Percentiles rank a stretch among this genome's conserved stretches.
These are phyloP conservation scores for Lineus longissimus DNA, from an alignment of 1,140 invertebrate species.

Conservation along the genomic window DNA sequence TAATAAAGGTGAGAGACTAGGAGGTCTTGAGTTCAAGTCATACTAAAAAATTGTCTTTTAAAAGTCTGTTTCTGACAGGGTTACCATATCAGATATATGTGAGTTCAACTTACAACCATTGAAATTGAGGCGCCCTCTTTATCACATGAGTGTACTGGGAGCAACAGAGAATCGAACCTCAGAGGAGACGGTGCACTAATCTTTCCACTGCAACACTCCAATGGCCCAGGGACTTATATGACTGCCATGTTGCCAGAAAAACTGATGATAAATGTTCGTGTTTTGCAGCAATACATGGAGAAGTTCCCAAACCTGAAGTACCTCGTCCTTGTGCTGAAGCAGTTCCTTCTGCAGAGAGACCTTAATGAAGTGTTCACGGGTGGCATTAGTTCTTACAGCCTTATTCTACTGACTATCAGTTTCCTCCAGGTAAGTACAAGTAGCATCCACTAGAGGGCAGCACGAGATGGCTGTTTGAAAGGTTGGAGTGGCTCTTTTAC, in stretches of 20 bases:
- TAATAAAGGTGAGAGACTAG: conserved; percentile 78
- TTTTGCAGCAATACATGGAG: conserved; percentile 52
- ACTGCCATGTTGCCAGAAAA: too few species aligned
- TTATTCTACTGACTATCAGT: conserved; percentile 97
- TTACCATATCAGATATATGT: too few species aligned
- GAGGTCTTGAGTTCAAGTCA: conserved; percentile 12
- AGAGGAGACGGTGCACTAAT: too few species aligned
- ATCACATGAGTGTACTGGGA: too few species aligned
- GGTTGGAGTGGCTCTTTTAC: neutral
- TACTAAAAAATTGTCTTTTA: too few species aligned
- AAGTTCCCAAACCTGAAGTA: conserved; percentile 82
- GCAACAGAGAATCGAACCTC: too few species aligned
- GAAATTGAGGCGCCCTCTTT: too few species aligned
- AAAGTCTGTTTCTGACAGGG: too few species aligned
- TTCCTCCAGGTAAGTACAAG: conserved; percentile 75
- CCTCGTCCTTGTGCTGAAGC: conserved; percentile 94
- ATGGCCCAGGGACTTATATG: too few species aligned
- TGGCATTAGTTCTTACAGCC: conserved; percentile 96
- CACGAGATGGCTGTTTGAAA: neutral
- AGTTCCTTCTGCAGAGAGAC: conserved; percentile 93
- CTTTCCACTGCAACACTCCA: too few species aligned
- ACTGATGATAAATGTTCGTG: too few species aligned
- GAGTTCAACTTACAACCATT: too few species aligned
- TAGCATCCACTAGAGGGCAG: neutral
- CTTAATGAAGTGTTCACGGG: conserved; percentile 99